Conservation (phyloP, 2,113 vertebrate genomes). For the Thamnaconus septentrionalis region DNA sequence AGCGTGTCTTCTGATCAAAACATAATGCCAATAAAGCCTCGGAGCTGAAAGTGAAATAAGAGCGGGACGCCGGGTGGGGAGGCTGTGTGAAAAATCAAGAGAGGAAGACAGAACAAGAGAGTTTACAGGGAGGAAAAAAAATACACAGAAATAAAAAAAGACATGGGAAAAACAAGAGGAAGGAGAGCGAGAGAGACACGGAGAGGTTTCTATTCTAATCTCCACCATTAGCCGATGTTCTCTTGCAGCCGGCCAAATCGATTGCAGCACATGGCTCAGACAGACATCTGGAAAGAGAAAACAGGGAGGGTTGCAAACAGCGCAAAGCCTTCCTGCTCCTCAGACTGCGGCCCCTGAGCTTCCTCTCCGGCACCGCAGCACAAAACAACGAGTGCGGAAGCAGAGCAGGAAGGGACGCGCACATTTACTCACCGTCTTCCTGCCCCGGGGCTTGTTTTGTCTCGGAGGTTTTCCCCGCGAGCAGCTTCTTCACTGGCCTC, state of each 20-base stretch:
- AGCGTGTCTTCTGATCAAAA: background rate
- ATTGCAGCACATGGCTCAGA: slow-evolving; percentile 47
- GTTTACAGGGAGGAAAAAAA: slow-evolving; percentile 19
- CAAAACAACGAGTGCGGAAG: slow-evolving; percentile 31
- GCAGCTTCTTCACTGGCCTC: slow-evolving; percentile 23
- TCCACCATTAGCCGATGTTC: slow-evolving; percentile 47
- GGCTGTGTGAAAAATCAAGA: background rate
- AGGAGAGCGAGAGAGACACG: slow-evolving; percentile 2
- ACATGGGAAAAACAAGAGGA: slow-evolving; percentile 1
- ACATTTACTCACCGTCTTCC: slow-evolving; percentile 7
- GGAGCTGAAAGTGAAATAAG: background rate
- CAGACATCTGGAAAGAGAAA: slow-evolving; percentile 45
- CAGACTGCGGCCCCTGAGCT: slow-evolving; percentile 26
- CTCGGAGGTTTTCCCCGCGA: slow-evolving; percentile 24
- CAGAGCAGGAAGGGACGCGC: slow-evolving; percentile 13
- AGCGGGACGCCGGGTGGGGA: background rate
- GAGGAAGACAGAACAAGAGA: slow-evolving; percentile 8
- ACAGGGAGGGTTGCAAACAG: slow-evolving; percentile 29
- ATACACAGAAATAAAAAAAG: slow-evolving; percentile 15
- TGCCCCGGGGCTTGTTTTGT: slow-evolving; percentile 25
- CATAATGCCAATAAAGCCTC: background rate
- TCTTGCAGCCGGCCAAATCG: slow-evolving; percentile 51
- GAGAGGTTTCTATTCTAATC: slow-evolving; percentile 60
- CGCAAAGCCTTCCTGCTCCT: slow-evolving; percentile 35
- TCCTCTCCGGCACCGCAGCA: slow-evolving; percentile 27